These are phyloP conservation scores for Malacoraja senta DNA, from an alignment of 2,797 vertebrate genomes.

Conservation along the genomic window DNA sequence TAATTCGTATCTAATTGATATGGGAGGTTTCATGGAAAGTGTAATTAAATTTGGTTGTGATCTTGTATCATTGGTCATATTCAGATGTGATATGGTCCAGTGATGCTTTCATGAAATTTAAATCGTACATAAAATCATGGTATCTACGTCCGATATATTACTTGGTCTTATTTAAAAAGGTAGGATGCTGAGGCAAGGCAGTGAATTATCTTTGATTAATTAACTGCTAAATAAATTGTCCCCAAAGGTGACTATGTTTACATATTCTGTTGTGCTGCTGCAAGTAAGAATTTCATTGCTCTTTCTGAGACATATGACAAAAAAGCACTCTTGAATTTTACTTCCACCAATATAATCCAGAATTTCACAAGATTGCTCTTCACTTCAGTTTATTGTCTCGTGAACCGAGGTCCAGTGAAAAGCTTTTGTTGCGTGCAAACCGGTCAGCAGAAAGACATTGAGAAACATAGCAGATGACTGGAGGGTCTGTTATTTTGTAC, in stretches of 20 bases:
- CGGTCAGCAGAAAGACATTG: not conserved
- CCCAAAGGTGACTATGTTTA: not conserved
- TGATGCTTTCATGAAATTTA: not conserved
- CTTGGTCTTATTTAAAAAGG: not conserved
- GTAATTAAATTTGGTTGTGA: not conserved
- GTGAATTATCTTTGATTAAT: conserved; percentile 7
- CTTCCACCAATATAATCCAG: not conserved
- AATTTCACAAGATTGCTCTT: not conserved
- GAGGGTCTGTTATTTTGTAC: not conserved
- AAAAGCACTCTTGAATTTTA: not conserved
- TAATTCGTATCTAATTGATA: not conserved
- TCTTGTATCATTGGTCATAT: not conserved
- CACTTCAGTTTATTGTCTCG: not conserved
- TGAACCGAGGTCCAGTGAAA: too few species aligned
- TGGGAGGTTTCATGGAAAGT: not conserved
- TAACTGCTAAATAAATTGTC: not conserved
- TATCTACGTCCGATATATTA: not conserved
- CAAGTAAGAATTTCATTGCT: too few species aligned
- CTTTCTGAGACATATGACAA: too few species aligned
- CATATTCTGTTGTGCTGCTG: too few species aligned
- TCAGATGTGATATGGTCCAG: not conserved
- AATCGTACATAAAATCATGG: not conserved
- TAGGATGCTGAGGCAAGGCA: not conserved
- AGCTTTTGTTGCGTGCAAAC: too few species aligned
- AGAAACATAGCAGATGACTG: not conserved